These are phyloP conservation scores for Trypoxylon attenuatum DNA, from an alignment of 2,888 invertebrate species.

Conservation along the genomic window DNA sequence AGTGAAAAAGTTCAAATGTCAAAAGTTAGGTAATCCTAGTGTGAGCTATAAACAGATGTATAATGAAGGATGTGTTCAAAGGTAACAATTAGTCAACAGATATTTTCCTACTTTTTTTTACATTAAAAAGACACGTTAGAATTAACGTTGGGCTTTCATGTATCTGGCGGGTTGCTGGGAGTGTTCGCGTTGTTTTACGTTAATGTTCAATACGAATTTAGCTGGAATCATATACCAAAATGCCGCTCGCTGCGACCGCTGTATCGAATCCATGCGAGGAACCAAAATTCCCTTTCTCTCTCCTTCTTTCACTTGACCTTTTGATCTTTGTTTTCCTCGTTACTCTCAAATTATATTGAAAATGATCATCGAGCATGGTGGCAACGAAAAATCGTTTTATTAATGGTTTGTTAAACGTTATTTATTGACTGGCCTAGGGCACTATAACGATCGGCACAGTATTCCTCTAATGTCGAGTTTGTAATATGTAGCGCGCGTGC, in stretches of 20 bases:
- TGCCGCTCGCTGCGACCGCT: constrained; percentile 37
- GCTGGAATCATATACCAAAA: constrained; percentile 40
- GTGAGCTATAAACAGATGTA: too few species aligned
- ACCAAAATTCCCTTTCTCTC: not conserved
- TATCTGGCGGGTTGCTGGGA: not conserved
- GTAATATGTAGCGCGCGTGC: not conserved
- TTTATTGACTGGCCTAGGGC: constrained; percentile 18
- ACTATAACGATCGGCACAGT: too few species aligned
- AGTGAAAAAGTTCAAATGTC: too few species aligned
- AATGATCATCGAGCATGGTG: constrained; percentile 30
- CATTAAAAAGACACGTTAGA: too few species aligned
- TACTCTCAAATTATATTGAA: constrained; percentile 40
- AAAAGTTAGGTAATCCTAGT: too few species aligned
- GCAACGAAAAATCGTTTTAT: constrained; percentile 33
- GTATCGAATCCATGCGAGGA: constrained; percentile 41
- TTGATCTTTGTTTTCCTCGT: constrained; percentile 30
- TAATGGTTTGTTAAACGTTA: constrained; percentile 31
- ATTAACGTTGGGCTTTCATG: too few species aligned
- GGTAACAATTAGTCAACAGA: too few species aligned
- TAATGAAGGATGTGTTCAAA: too few species aligned
- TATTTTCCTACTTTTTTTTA: too few species aligned
- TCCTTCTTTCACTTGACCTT: too few species aligned
- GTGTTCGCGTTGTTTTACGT: constrained; percentile 23
- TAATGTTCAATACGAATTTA: constrained; percentile 49
- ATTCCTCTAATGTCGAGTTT: too few species aligned